Percentiles rank a stretch among this genome's conserved stretches.
Conservation (phyloP, 2,888 invertebrate genomes). For the Pyrocoelia pectoralis region DNA sequence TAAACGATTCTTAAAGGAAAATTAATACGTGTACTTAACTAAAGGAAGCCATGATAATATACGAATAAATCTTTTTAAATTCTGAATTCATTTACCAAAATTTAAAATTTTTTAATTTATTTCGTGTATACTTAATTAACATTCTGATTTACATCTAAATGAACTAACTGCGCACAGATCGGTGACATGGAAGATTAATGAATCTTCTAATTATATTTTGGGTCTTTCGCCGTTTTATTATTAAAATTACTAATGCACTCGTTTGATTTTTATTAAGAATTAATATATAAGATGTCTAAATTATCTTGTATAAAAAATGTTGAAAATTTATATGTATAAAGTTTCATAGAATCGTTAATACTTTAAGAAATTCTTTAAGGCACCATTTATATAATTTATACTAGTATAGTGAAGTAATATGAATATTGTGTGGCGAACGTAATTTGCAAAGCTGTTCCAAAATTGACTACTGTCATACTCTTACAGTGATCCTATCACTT, state of each 20-base stretch:
- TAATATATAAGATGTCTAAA: constrained; percentile 9
- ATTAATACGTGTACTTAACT: constrained; percentile 3
- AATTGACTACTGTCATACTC: too few relatives aligned
- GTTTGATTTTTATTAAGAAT: constrained; percentile 5
- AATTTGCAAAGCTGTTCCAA: background rate
- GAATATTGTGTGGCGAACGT: background rate
- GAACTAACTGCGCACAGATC: constrained; percentile 13
- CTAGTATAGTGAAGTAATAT: too few relatives aligned
- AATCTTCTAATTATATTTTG: constrained; percentile 20
- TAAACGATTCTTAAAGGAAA: background rate
- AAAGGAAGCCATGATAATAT: background rate
- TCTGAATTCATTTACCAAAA: constrained; percentile 5
- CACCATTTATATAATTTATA: background rate
- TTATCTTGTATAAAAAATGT: background rate
- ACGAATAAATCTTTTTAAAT: constrained; percentile 5
- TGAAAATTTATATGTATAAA: background rate
- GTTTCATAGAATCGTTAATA: background rate
- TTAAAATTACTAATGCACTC: constrained; percentile 12
- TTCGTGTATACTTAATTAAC: constrained; percentile 15
- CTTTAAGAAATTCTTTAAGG: background rate
- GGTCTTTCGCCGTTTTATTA: constrained; percentile 12
- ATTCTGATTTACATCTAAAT: constrained; percentile 17
- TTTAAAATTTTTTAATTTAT: constrained; percentile 14
- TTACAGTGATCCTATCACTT: too few relatives aligned
- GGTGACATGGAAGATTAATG: constrained; percentile 18